Percentiles rank a stretch among this genome's conserved stretches.
These are phyloP conservation scores for Drosophila elegans DNA, from an alignment of 1,140 invertebrate genomes.

Conservation along the genomic window DNA sequence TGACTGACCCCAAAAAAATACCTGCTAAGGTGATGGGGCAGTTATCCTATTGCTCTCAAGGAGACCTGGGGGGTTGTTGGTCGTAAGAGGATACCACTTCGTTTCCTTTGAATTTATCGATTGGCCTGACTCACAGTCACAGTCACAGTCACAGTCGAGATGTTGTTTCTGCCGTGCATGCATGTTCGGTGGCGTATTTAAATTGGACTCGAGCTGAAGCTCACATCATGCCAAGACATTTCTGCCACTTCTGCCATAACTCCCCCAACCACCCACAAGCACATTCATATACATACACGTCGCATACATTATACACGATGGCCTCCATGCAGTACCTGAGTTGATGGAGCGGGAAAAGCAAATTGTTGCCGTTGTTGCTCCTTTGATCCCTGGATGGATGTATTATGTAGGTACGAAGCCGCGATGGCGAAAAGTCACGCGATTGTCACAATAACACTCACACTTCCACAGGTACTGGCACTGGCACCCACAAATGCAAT, in stretches of 20 bases:
- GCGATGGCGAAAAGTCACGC: constrained; percentile 57
- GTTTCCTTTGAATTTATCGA: constrained; percentile 68
- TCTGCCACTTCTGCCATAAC: constrained; percentile 13
- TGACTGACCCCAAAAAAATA: constrained; percentile 24
- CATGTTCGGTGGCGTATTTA: constrained; percentile 49
- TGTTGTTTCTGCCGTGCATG: constrained; percentile 4
- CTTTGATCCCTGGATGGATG: constrained; percentile 29
- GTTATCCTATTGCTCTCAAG: constrained; percentile 17
- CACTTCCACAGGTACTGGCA: too few species aligned
- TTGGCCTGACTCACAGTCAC: constrained; percentile 38
- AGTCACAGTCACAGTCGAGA: constrained; percentile 13
- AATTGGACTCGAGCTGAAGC: constrained; percentile 49
- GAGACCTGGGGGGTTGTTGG: background rate
- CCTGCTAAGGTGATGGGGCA: constrained; percentile 13
- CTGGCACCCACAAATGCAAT: constrained; percentile 11
- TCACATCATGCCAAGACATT: constrained; percentile 15
- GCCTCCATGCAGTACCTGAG: background rate
- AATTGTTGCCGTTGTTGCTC: constrained; percentile 36
- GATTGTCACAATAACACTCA: constrained; percentile 53
- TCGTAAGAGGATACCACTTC: constrained; percentile 21
- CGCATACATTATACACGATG: background rate
- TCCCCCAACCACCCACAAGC: background rate
- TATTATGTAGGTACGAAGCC: constrained; percentile 7
- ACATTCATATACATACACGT: constrained; percentile 4
- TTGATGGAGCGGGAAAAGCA: constrained; percentile 7